A percentile compares a stretch with the other conserved stretches of the same genome.
phyloP scores from a whole-genome alignment of 1,140 invertebrate genomes.

The Aphis craccivora region DNA sequence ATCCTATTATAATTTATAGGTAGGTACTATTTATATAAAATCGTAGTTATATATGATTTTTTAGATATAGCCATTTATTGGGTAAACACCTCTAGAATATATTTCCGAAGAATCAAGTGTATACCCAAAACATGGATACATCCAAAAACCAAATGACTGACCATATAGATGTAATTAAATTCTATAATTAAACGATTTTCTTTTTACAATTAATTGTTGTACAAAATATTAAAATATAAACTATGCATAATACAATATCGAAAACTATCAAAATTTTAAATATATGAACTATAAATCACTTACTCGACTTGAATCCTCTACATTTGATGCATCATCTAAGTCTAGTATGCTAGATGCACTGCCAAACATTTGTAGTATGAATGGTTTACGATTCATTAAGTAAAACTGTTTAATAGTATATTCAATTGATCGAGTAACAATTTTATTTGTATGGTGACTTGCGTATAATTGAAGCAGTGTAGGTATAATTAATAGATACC shows the following conservation, averaged over 20 bases:
- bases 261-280: neutral
- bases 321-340: slow-evolving; percentile 84
- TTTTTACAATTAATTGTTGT: neutral
- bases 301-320: slow-evolving; percentile 79
- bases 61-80: slow-evolving; percentile 57
- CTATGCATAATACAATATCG: neutral
- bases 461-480: slow-evolving; percentile 96
- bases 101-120: neutral
- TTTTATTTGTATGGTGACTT: slow-evolving; percentile 95
- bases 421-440: slow-evolving; percentile 94
- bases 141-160: neutral
- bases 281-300: neutral
- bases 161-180: neutral
- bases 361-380: slow-evolving; percentile 98
- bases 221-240: neutral
- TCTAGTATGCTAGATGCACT: slow-evolving; percentile 95
- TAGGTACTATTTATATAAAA: neutral
- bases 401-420: slow-evolving; percentile 99
- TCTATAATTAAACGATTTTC: neutral
- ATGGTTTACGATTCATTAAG: slow-evolving; percentile 96
- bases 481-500: slow-evolving; percentile 96
- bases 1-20: neutral
- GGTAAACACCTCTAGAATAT: slow-evolving; percentile 37
- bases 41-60: slow-evolving; percentile 51
- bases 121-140: slow-evolving; percentile 22